Base-by-base conservation (phyloP, 2,888 invertebrate genomes). In the Caenorhabditis macrosperma region DNA sequence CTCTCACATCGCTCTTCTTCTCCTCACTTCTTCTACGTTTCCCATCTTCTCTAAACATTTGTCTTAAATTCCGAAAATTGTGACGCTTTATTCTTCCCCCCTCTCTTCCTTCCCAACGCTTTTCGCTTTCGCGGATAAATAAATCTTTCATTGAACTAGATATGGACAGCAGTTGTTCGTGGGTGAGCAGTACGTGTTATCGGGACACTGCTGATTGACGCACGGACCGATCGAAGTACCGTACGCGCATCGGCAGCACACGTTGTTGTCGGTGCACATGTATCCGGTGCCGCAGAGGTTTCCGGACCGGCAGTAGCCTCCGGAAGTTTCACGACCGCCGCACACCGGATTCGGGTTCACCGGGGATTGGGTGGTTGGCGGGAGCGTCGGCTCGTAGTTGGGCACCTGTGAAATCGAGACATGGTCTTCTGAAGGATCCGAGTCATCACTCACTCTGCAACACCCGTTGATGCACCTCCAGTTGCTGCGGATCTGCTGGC, bases 111-210 rank as follows among this genome's bases (percentile, higher is more conserved):
- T 44, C 44, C 26, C 44, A 46, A 15, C 7, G 52, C 38, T 52
- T 54, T 63, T 67, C 68, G 68, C 76, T 68, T 68, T 50, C 41
- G 75, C 74, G 72, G 52, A 72, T 72, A 57, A 72, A 66, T 64
- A 75, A 75, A 59, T 60, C 74, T 48, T 75, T 75, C 66, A 75
- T 75, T 54, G 52, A 57, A 79, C 74, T 46, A 82, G 78, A 71
- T 82, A 83, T 30, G 83, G 81, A 67, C 83, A 83, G 38, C 83
- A 83, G 52, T 83, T 82, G 61, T 83, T 83, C 33, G 81, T 83
- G 9, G 79, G 69, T 10, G 78, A 79, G 41, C 83, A 83, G 48
- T 79, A 77, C 15, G 78, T 76, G 44, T 81, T 83, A 44, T 83
- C 71, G 4, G 83, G 83, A 28, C 83, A 83, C 33, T 83, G 74